Conservation (phyloP, 2,113 vertebrate genomes). For the Ornithorhynchus anatinus region DNA sequence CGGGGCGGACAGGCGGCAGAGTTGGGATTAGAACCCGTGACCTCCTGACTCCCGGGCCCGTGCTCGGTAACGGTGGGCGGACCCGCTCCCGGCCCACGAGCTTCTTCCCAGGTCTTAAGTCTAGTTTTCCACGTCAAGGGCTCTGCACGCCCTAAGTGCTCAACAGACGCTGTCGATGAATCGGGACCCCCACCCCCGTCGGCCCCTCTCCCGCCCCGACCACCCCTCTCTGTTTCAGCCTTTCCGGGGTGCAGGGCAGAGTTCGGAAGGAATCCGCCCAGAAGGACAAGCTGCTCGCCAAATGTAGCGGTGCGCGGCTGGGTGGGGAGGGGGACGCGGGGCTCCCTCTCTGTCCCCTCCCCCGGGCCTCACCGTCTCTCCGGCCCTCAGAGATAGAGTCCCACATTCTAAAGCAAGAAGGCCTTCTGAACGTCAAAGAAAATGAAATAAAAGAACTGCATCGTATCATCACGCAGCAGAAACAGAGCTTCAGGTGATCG, state of each 20-base stretch:
- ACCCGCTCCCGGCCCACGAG: too few relatives aligned
- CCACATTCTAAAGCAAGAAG: conserved; percentile 44
- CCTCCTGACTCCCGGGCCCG: too few relatives aligned
- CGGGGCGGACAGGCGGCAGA: too few relatives aligned
- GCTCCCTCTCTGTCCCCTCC: too few relatives aligned
- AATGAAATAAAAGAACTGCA: conserved; percentile 58
- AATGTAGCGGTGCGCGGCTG: conserved; percentile 35
- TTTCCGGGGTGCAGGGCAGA: conserved; percentile 45
- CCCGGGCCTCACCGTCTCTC: conserved; percentile 39
- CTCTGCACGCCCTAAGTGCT: too few relatives aligned
- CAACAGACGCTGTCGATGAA: too few relatives aligned
- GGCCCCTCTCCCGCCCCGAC: not conserved
- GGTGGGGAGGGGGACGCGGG: conserved; percentile 32
- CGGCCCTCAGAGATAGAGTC: conserved; percentile 52
- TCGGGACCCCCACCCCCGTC: too few relatives aligned
- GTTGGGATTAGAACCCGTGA: too few relatives aligned
- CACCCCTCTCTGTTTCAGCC: not conserved
- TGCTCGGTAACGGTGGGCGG: too few relatives aligned
- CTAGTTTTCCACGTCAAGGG: too few relatives aligned
- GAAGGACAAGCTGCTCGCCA: conserved; percentile 65
- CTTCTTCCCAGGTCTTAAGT: too few relatives aligned
- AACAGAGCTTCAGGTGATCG: conserved; percentile 65
- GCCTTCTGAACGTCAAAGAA: conserved; percentile 50
- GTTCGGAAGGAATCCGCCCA: conserved; percentile 49
- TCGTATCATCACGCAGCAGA: conserved; percentile 57